A percentile compares a stretch with the other conserved stretches of the same genome.
Conservation (phyloP, 2,113 vertebrate species). For the Oncorhynchus kisutch region DNA sequence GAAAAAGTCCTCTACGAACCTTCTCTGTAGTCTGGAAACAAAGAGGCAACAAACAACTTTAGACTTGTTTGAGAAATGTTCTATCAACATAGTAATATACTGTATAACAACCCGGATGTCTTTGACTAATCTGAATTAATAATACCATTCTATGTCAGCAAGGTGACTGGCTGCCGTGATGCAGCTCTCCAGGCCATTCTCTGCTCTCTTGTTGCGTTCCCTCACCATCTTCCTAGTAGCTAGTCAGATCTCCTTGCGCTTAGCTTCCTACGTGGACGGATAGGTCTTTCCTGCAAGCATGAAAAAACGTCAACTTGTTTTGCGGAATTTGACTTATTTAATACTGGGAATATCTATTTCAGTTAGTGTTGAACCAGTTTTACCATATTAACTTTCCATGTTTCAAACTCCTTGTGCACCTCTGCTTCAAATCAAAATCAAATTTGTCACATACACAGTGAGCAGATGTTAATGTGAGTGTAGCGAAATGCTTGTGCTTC, state of each 20-base stretch:
- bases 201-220: not conserved
- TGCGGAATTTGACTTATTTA: not conserved
- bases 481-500: no score
- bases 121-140: no score
- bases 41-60: no score
- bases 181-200: not conserved
- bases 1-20: no score
- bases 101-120: no score
- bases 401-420: not conserved
- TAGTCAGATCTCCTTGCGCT: not conserved
- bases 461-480: no score
- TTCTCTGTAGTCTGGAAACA: no score
- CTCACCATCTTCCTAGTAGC: not conserved
- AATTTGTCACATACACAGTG: no score
- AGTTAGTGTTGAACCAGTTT: not conserved
- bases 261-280: not conserved
- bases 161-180: not conserved
- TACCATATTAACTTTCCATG: not conserved
- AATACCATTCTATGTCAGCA: not conserved
- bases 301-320: not conserved
- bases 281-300: not conserved
- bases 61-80: no score
- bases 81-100: no score
- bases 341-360: not conserved
- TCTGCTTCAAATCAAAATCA: not conserved